Evolutionary conservation across 2,113 vertebrate species (phyloP), one percentile per base, ranked within the genome.

Genomic region (Clarias gariepinus): DNA sequence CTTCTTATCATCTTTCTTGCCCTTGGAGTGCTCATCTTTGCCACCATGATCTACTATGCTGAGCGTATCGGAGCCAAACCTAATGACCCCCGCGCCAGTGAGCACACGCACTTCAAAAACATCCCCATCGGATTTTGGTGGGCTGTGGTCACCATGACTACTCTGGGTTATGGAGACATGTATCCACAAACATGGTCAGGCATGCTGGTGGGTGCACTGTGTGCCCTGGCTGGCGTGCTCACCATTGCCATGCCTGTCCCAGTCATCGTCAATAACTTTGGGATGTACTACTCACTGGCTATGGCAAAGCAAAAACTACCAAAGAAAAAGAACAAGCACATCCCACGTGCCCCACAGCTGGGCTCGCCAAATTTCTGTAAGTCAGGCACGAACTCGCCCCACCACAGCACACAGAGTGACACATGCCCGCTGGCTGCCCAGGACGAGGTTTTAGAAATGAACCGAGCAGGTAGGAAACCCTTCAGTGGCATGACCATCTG

Each of bases 271-370:
- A 97, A 97, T 96, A 97, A 97, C 95, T 97, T 97, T 66, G 97
- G 97, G 94, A 97, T 97, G 97, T 97, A 97, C 93, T 97, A 97
- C 93, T 97, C 97, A 90, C 95, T 97, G 96, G 97, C 97, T 90
- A 97, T 97, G 97, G 97, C 97, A 94, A 97, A 97, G 94, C 97
- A 97, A 96, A 97, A 97, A 95, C 96, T 97, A 95, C 97, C 97
- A 96, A 97, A 97, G 96, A 97, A 97, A 96, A 97, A 97, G 96
- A 97, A 97, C 96, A 97, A 97, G 94, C 97, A 97, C 95, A 97
- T 97, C 93, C 96, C 96, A 30, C 95, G 96, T 89, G 96, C 96
- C 78, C 96, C 97, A 84, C 97, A 97, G 92, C 95, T 96, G 94
- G 97, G 96, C 95, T 97, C 97, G 91, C 96, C 96, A 89, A 97